Percentiles rank a stretch among this genome's conserved stretches.
Evolutionary conservation across 2,113 vertebrate genomes (phyloP).

Genomic region (Ardeotis arabs): DNA sequence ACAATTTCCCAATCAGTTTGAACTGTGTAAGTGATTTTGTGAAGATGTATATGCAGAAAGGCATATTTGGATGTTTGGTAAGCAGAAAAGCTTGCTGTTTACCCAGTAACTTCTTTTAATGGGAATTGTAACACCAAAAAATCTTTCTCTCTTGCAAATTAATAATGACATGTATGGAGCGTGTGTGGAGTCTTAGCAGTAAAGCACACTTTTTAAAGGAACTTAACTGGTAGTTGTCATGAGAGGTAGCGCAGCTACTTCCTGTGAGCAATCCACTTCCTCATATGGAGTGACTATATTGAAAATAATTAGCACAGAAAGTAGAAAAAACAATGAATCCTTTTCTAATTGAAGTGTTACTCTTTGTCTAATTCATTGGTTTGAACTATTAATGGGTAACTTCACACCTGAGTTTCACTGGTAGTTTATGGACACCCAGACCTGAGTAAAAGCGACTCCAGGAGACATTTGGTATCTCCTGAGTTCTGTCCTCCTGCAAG

Average conservation of each 20-base stretch:
- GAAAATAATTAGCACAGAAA: not conserved
- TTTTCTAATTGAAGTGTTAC: not conserved
- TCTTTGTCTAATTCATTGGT: not conserved
- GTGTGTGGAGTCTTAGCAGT: not conserved
- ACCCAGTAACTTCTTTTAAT: not conserved
- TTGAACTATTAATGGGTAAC: not conserved
- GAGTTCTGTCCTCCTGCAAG: not conserved
- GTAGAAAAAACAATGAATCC: not conserved
- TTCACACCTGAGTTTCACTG: accelerated
- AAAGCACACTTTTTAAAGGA: not conserved
- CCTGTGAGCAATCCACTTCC: not conserved
- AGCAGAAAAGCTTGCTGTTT: not conserved
- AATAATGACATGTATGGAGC: not conserved
- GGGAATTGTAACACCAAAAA: not conserved
- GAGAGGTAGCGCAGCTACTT: not conserved
- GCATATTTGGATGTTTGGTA: not conserved
- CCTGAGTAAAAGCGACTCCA: not conserved
- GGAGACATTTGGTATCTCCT: not conserved
- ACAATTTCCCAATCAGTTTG: not conserved
- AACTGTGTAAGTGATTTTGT: not conserved
- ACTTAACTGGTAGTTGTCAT: not conserved
- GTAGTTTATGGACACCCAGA: not conserved
- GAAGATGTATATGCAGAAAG: not conserved
- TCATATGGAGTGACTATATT: not conserved
- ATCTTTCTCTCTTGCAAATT: not conserved